phyloP scores from a whole-genome alignment of 2,113 vertebrate genomes.

The Nanorana parkeri region DNA sequence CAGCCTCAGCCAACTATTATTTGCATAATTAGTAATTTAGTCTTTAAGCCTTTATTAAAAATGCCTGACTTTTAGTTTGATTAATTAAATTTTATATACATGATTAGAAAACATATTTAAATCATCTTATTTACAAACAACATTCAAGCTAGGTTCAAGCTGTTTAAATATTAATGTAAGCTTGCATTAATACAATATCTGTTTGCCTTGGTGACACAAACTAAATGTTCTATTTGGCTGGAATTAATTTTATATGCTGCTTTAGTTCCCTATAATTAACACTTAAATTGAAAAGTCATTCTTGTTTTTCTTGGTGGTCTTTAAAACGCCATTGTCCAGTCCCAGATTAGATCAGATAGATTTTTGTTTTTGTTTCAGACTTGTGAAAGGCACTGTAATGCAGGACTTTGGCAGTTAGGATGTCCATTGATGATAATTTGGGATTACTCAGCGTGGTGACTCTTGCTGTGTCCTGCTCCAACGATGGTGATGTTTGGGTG shows the following conservation, averaged over 20 bases:
- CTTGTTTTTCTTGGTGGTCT: constrained; percentile 53
- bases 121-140: constrained; percentile 87
- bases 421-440: constrained; percentile 70
- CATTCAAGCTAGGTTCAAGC: constrained; percentile 74
- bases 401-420: constrained; percentile 81
- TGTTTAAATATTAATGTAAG: constrained; percentile 80
- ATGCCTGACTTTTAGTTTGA: constrained; percentile 78
- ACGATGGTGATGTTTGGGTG: constrained; percentile 76
- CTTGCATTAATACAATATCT: constrained; percentile 70
- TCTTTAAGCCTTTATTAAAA: constrained; percentile 76
- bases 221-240: constrained; percentile 71
- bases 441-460: constrained; percentile 80
- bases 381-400: constrained; percentile 81
- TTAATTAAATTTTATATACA: constrained; percentile 82
- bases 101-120: constrained; percentile 76
- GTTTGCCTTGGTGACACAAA: constrained; percentile 71
- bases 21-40: constrained; percentile 72
- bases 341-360: constrained; percentile 67
- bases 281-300: constrained; percentile 67
- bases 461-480: constrained; percentile 81
- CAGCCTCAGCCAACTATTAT: constrained; percentile 75
- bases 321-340: constrained; percentile 68
- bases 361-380: constrained; percentile 71
- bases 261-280: constrained; percentile 65
- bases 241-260: constrained; percentile 66